Conservation (phyloP, 2,113 vertebrate species). For the Cricetomys ansorgei region DNA sequence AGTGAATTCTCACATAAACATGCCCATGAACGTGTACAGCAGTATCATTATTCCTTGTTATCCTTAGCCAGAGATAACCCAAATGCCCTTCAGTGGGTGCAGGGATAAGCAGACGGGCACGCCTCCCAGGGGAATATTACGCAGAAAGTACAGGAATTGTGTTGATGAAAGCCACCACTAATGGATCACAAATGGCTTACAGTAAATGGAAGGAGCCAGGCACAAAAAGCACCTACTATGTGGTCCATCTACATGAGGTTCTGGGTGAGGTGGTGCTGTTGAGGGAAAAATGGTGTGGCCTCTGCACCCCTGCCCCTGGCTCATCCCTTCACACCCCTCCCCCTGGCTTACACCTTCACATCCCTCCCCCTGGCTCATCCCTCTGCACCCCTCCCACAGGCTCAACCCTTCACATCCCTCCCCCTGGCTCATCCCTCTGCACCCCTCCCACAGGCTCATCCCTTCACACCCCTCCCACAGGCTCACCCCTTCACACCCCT, state of each 20-base stretch:
- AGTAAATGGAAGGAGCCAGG: neutral
- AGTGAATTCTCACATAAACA: fast-evolving
- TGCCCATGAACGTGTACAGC: fast-evolving
- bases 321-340: too few species aligned
- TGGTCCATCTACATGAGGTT: fast-evolving
- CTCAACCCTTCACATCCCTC: too few species aligned
- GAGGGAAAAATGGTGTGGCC: fast-evolving
- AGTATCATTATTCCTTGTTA: neutral
- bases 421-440: neutral
- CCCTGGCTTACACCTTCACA: too few species aligned
- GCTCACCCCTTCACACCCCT: too few species aligned
- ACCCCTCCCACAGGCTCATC: too few species aligned
- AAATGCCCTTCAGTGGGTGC: neutral
- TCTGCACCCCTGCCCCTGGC: too few species aligned
- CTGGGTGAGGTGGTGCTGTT: neutral
- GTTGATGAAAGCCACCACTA: fast-evolving
- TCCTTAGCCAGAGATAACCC: neutral
- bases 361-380: too few species aligned
- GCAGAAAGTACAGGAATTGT: neutral
- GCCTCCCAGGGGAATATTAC: fast-evolving
- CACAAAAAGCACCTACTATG: fast-evolving
- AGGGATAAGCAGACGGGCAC: fast-evolving
- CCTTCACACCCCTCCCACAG: too few species aligned
- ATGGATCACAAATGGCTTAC: fast-evolving
- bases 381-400: too few species aligned